Percentiles rank a stretch among this genome's conserved stretches.
Evolutionary conservation across 53 echinoderm and acorn worm species (phyloP).

Genomic region (Pentamera pediparva): DNA sequence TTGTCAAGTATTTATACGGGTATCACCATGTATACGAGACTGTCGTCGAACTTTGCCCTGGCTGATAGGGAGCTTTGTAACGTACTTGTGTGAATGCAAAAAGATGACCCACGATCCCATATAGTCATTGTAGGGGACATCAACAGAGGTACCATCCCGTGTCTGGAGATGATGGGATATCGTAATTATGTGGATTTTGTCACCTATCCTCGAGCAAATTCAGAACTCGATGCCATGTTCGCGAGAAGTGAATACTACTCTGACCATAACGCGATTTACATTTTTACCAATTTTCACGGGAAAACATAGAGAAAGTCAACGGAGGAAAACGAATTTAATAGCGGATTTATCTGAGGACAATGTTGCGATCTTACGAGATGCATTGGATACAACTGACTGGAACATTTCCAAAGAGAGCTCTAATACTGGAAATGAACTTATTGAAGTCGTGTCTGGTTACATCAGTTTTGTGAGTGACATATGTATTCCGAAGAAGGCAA

Average conservation of each 20-base stretch:
- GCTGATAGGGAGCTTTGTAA: not conserved
- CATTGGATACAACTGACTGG: constrained; percentile 3
- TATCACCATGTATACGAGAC: constrained; percentile 1
- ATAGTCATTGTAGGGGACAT: constrained; percentile 15
- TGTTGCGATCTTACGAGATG: not conserved
- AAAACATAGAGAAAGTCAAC: not conserved
- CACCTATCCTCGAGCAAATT: constrained; percentile 17
- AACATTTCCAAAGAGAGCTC: not conserved
- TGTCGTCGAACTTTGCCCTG: not conserved
- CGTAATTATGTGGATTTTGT: constrained; percentile 22
- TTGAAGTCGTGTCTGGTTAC: constrained; percentile 7
- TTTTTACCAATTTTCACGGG: constrained; percentile 6
- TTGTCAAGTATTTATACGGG: too few relatives aligned
- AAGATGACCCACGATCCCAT: constrained; percentile 3
- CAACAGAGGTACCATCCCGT: constrained; percentile 11
- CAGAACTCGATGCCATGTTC: constrained; percentile 8
- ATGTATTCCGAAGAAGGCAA: constrained; percentile 20
- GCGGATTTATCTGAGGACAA: constrained; percentile 6
- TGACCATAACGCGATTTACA: constrained; percentile 7
- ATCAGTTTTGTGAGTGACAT: constrained; percentile 3
- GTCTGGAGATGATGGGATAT: constrained; percentile 22
- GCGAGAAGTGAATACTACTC: constrained; percentile 15
- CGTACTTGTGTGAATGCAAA: not conserved
- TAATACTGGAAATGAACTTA: not conserved
- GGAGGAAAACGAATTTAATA: not conserved